phyloP scores from a whole-genome alignment of 2,888 invertebrate species.

The Caenorhabditis sp. region DNA sequence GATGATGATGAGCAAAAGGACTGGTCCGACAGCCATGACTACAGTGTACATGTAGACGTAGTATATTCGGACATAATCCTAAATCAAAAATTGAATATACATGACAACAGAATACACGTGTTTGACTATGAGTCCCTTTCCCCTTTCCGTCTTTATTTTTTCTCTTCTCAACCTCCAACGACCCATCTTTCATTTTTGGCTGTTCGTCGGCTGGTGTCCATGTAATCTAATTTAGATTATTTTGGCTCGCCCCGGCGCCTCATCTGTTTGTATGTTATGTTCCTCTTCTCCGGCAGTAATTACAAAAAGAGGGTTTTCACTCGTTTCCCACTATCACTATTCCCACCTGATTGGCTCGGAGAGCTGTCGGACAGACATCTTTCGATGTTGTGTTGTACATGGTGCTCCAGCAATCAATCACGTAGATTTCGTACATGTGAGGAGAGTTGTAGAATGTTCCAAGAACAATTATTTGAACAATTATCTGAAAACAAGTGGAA shows the following conservation, averaged over 20 bases:
- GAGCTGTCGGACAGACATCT: conserved; percentile 80
- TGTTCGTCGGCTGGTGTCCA: conserved; percentile 11
- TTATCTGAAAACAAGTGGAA: conserved; percentile 14
- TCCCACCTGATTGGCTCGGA: conserved; percentile 74
- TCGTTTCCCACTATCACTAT: neutral
- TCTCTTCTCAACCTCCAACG: neutral
- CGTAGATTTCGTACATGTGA: conserved; percentile 81
- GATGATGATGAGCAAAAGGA: conserved; percentile 76
- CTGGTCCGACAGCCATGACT: conserved; percentile 80
- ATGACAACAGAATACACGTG: neutral
- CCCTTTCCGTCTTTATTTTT: too few species aligned
- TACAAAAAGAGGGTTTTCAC: neutral
- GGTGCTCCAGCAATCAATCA: conserved; percentile 79
- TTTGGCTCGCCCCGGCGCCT: conserved; percentile 18
- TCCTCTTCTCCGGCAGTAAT: conserved; percentile 8
- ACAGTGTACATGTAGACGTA: conserved; percentile 80
- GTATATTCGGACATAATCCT: conserved; percentile 77
- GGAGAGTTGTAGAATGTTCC: conserved; percentile 77
- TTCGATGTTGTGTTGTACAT: conserved; percentile 74
- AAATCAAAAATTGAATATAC: conserved; percentile 16
- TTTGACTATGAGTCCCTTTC: neutral
- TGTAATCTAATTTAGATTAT: conserved; percentile 38
- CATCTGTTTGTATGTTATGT: conserved; percentile 11
- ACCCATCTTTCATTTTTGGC: conserved; percentile 9
- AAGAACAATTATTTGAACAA: conserved; percentile 63